Conservation (phyloP, 1,140 invertebrate genomes). For the Orius insidiosus region DNA sequence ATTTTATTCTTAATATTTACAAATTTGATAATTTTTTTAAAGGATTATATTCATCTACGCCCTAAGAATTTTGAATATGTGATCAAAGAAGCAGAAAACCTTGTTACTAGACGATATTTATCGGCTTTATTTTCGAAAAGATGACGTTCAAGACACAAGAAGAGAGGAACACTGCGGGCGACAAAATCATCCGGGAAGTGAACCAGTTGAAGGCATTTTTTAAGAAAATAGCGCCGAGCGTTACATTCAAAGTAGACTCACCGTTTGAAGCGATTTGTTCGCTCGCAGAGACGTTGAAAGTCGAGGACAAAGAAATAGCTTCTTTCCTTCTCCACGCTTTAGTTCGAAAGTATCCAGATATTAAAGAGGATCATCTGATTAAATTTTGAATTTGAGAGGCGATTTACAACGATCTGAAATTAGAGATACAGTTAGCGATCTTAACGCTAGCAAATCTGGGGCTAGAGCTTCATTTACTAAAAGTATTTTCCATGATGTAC, state of each 20-base stretch:
- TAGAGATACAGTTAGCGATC: slow-evolving; percentile 60
- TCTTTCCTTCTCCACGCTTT: slow-evolving; percentile 78
- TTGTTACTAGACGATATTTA: slow-evolving; percentile 73
- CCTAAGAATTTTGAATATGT: slow-evolving; percentile 75
- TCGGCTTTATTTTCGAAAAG: slow-evolving; percentile 71
- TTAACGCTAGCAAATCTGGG: slow-evolving; percentile 27
- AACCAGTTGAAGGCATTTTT: slow-evolving; percentile 67
- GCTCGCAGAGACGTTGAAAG: slow-evolving; percentile 67
- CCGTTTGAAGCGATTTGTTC: slow-evolving; percentile 65
- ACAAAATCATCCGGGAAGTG: slow-evolving; percentile 70
- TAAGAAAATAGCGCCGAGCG: slow-evolving; percentile 46
- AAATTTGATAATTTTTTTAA: slow-evolving; percentile 16
- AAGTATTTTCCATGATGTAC: slow-evolving; percentile 19
- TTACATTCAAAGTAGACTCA: slow-evolving; percentile 42
- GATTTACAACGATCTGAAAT: slow-evolving; percentile 73
- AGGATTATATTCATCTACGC: slow-evolving; percentile 77
- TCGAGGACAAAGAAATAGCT: slow-evolving; percentile 78
- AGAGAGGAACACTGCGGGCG: slow-evolving; percentile 62
- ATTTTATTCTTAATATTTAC: background rate
- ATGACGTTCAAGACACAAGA: slow-evolving; percentile 60
- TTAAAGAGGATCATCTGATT: slow-evolving; percentile 73
- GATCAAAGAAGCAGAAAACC: slow-evolving; percentile 64
- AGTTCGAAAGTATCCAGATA: slow-evolving; percentile 81
- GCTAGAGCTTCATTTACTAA: slow-evolving; percentile 15
- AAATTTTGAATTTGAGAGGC: slow-evolving; percentile 66